These are phyloP conservation scores for Drosophila subquinaria DNA, from an alignment of 2,888 invertebrate genomes.

Conservation along the genomic window DNA sequence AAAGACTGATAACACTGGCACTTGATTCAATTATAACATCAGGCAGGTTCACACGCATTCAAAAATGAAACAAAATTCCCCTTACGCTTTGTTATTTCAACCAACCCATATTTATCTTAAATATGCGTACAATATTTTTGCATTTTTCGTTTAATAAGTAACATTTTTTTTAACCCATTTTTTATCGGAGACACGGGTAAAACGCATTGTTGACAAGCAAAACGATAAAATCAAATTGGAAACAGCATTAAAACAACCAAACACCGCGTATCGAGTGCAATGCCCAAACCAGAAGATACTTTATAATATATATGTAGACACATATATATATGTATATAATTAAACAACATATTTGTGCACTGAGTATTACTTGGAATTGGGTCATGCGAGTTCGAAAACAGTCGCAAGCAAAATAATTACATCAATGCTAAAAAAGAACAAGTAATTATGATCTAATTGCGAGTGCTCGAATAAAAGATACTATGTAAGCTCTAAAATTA, in stretches of 20 bases:
- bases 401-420: slow-evolving; percentile 18
- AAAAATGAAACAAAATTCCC: neutral
- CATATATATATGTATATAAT: neutral
- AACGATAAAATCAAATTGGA: slow-evolving; percentile 13
- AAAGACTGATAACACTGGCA: slow-evolving; percentile 31
- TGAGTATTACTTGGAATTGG: slow-evolving; percentile 17
- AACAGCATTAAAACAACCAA: slow-evolving; percentile 10
- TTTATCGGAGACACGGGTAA: slow-evolving; percentile 1
- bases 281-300: slow-evolving; percentile 14
- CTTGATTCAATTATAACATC: slow-evolving; percentile 36
- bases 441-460: neutral
- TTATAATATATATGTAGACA: neutral
- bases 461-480: neutral
- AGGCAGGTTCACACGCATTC: slow-evolving; percentile 49
- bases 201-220: slow-evolving; percentile 12
- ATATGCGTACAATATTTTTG: slow-evolving; percentile 5
- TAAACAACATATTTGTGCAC: slow-evolving; percentile 17
- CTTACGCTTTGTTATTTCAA: slow-evolving; percentile 2
- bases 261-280: slow-evolving; percentile 12
- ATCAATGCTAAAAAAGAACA: slow-evolving; percentile 2
- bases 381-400: slow-evolving; percentile 17
- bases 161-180: slow-evolving; percentile 7
- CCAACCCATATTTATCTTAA: slow-evolving; percentile 2
- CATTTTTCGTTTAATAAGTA: neutral
- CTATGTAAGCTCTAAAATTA: neutral